Base-by-base conservation (phyloP, 2,888 invertebrate genomes). In the Aphidius colemani region DNA sequence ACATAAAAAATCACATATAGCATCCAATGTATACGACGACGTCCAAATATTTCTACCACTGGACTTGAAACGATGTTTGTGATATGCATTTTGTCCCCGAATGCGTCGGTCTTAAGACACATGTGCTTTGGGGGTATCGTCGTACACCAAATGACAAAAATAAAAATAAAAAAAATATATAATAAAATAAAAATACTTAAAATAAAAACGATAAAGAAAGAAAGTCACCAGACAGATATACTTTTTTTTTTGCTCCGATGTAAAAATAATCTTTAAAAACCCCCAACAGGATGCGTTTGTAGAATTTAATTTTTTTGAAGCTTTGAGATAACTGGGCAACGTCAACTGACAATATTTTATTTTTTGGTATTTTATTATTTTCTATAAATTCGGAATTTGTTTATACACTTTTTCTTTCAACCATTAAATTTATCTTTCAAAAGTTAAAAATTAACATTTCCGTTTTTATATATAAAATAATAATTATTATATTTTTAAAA, bases 181-280 rank as follows among this genome's bases (percentile, higher is more conserved):
- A 46, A 13, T 30, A 30, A 43, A 41, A 44, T 45, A 50, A 46
- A 41, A 55, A 59, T 46, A 53, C 50, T 48, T 10, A n/a, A 39
- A 59, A 56, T 51, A 64, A 59, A 58, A 59, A 63, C 30, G 30
- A 30, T 30, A 30, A 30, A 30, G 30, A 30, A 62, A 61, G 53
- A 61, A 61, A 79, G 77, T 78, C 78, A 79, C 79, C 81, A 81
- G 81, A 81, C 81, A 78, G 78, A 76, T 78, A 76, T 78, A 76
- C 30, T 30, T 30, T 81, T 30, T 81, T 81, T 81, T 81, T 81
- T 81, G 81, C 77, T 77, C 78, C 75, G 76, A 76, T 73, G 82
- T 82, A 82, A 82, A 82, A 82, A 82, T 82, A 82, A 82, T 80
- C 81, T 82, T 79, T 80, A 81, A 81, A 18, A 81, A 80, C 78